These are phyloP conservation scores for Mythimna lalbum DNA, from an alignment of 2,888 invertebrate species.

Conservation along the genomic window DNA sequence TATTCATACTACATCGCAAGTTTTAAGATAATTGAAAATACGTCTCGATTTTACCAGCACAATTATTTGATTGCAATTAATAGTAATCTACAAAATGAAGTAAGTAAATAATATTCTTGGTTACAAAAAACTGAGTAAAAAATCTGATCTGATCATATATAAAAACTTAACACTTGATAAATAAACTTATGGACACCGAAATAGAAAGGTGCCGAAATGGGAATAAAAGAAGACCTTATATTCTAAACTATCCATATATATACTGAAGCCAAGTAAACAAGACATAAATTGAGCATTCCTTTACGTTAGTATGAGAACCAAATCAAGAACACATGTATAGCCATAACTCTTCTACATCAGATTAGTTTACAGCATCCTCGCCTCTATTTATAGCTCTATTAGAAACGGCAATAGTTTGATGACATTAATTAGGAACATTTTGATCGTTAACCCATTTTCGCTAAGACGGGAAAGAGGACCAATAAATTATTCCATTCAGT, in stretches of 20 bases:
- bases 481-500: slow-evolving; percentile 62
- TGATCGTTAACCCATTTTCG: slow-evolving; percentile 85
- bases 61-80: too few species aligned
- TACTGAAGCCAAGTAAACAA: background rate
- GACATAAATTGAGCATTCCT: slow-evolving; percentile 29
- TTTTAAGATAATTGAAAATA: too few species aligned
- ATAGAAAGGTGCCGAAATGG: too few species aligned
- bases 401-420: slow-evolving; percentile 70
- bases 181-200: too few species aligned
- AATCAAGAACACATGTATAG: slow-evolving; percentile 32
- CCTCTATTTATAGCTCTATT: slow-evolving; percentile 75
- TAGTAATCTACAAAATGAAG: too few species aligned
- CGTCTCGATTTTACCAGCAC: too few species aligned
- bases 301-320: slow-evolving; percentile 22
- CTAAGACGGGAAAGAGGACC: slow-evolving; percentile 64
- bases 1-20: too few species aligned
- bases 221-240: background rate
- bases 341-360: slow-evolving; percentile 51
- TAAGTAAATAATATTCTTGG: too few species aligned
- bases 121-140: too few species aligned
- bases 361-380: slow-evolving; percentile 66
- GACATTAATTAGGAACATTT: slow-evolving; percentile 81
- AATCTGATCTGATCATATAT: too few species aligned
- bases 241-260: slow-evolving; percentile 10
- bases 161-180: too few species aligned